Evolutionary conservation across 2,113 vertebrate genomes (phyloP).

Genomic region (Amphilophus citrinellus): DNA sequence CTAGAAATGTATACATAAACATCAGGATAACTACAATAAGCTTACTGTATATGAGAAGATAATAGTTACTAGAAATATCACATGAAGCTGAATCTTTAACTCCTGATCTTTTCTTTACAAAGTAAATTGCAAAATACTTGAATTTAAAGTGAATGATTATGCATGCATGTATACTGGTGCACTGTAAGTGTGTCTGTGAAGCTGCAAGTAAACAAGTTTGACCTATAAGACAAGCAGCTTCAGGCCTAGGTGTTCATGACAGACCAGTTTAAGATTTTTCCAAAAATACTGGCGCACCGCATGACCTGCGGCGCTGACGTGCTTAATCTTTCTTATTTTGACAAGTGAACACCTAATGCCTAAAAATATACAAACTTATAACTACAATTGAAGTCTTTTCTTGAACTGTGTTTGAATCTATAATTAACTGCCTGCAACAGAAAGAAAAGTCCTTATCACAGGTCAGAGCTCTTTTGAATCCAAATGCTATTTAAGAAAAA

Average conservation of each 20-base stretch:
- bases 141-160: constrained; percentile 16
- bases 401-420: neutral
- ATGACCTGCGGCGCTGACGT: neutral
- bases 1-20: neutral
- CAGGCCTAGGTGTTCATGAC: constrained; percentile 64
- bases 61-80: neutral
- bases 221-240: constrained; percentile 19
- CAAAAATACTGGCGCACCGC: constrained; percentile 56
- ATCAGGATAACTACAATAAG: neutral
- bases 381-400: neutral
- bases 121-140: neutral
- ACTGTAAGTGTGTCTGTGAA: constrained; percentile 9
- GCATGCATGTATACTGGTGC: neutral
- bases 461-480: neutral
- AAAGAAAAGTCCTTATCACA: neutral
- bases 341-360: neutral
- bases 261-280: constrained; percentile 59
- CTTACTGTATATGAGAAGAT: neutral
- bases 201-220: neutral
- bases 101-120: neutral
- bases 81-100: neutral
- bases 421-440: neutral
- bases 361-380: neutral
- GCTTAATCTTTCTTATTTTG: neutral
- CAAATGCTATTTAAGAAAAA: constrained; percentile 10